Base-by-base conservation (phyloP, 2,797 vertebrate species). In the Harpagifer antarcticus region DNA sequence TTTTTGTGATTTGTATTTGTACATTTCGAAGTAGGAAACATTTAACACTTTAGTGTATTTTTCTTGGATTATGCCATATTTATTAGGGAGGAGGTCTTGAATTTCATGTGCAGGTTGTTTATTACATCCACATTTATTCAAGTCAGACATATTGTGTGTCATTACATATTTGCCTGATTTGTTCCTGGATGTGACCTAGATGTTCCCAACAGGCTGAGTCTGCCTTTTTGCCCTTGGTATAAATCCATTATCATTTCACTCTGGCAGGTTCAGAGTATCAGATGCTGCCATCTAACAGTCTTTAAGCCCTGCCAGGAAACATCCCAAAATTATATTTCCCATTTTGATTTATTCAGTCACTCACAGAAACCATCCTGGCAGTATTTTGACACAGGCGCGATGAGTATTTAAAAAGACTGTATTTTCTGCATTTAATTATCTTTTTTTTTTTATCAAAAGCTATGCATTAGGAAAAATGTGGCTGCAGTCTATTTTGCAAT, bases 261-360 rank as follows among this genome's bases (percentile, higher is more conserved):
- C 62, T 74, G 52, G 19, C 76, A 74, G 62, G 40, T 67, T 42
- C 65, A 70, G 45, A 49, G 33, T 68, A 79, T 86, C 81, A 79
- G 27, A 77, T 79, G 63, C 57, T 63, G 49, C 60, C 42, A 68
- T 82, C 56, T 27, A 40, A 78, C 27, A 48, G 19, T 79, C 63
- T 50, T 76, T 27, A 31, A 68, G 23, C 68, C n/a, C 54, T 73
- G 69, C 58, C 77, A 76, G 69, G 50, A 81, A 63, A 61, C 53
- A 65, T 53, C 27, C 58, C 45, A 50, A 62, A 76, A 80, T 75
- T 11, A 59, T 31, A 74, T 72, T 54, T 58, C 16, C 54, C 47
- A 33, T 74, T 27, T 77, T 61, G 9, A 76, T 68, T 62, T 61
- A 58, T 74, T 76, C n/a, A 78, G 71, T 65, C 31, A 43, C 50